A percentile compares a stretch with the other conserved stretches of the same genome.
phyloP scores from a whole-genome alignment of 2,888 invertebrate species.

The Stenichneumon culpator region DNA sequence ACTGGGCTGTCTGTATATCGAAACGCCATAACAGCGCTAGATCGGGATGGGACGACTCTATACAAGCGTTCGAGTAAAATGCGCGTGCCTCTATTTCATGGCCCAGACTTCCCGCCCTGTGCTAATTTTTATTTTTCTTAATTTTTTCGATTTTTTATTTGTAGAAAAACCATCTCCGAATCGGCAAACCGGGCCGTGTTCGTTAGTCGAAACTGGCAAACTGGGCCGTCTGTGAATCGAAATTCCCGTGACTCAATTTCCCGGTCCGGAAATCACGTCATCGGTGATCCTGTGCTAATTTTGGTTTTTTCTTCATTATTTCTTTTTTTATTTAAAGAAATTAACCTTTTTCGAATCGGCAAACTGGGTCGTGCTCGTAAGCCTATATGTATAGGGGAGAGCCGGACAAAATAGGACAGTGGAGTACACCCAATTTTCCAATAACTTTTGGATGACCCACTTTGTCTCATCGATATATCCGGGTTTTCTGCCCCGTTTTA shows the following conservation, averaged over 20 bases:
- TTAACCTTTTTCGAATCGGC: neutral
- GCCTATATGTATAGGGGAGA: no score
- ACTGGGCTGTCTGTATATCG: neutral
- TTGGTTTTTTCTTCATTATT: neutral
- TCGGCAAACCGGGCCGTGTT: neutral
- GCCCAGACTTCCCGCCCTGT: no score
- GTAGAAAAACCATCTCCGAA: no score
- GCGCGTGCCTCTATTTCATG: no score
- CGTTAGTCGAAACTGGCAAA: neutral
- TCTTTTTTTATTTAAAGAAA: neutral
- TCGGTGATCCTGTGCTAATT: neutral
- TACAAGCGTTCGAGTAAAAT: no score
- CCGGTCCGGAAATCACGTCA: neutral
- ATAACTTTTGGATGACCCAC: no score
- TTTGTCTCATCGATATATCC: no score
- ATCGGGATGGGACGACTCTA: neutral
- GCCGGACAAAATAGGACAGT: no score
- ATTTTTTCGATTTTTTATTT: no score
- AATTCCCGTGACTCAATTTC: slow-evolving; percentile 21
- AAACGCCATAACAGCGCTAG: neutral
- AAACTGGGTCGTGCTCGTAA: neutral
- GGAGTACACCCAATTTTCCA: no score
- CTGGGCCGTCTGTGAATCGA: neutral
- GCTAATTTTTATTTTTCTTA: no score
- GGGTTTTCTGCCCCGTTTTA: no score